phyloP scores from a whole-genome alignment of 2,113 vertebrate species.

The Stercorarius parasiticus region DNA sequence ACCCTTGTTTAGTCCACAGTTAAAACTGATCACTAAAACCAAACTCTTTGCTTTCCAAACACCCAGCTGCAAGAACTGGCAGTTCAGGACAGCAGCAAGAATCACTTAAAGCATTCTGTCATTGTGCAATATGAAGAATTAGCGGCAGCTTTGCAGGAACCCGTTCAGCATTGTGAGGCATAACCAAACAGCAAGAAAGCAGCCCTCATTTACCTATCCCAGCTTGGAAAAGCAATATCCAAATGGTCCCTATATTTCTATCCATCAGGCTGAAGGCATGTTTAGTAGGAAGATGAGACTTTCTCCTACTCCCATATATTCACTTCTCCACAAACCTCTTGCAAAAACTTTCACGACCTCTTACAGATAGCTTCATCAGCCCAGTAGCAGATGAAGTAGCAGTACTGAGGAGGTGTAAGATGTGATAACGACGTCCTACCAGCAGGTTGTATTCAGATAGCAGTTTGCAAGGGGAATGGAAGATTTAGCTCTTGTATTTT shows the following conservation, averaged over 20 bases:
- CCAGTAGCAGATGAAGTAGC: no score
- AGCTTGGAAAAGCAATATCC: neutral
- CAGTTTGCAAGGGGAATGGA: neutral
- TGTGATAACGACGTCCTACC: neutral
- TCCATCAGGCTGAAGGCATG: neutral
- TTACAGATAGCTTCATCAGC: neutral
- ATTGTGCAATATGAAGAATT: neutral
- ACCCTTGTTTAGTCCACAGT: neutral
- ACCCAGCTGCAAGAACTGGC: neutral
- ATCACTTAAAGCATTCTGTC: neutral
- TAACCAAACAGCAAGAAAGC: neutral
- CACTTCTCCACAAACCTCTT: neutral
- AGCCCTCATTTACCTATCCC: neutral
- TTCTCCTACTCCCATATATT: neutral
- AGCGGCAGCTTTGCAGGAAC: neutral
- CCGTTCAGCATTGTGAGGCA: neutral
- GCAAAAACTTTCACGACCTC: neutral
- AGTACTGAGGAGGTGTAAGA: neutral
- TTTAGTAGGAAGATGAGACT: neutral
- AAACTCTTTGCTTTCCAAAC: slow-evolving; percentile 5
- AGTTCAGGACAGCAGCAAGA: neutral
- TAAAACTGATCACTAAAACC: neutral
- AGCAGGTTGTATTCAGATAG: neutral
- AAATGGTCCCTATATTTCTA: neutral
- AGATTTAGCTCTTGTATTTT: neutral